A percentile compares a stretch with the other conserved stretches of the same genome.
These are phyloP conservation scores for Tauraco erythrolophus DNA, from an alignment of 2,113 vertebrate species.

Conservation along the genomic window DNA sequence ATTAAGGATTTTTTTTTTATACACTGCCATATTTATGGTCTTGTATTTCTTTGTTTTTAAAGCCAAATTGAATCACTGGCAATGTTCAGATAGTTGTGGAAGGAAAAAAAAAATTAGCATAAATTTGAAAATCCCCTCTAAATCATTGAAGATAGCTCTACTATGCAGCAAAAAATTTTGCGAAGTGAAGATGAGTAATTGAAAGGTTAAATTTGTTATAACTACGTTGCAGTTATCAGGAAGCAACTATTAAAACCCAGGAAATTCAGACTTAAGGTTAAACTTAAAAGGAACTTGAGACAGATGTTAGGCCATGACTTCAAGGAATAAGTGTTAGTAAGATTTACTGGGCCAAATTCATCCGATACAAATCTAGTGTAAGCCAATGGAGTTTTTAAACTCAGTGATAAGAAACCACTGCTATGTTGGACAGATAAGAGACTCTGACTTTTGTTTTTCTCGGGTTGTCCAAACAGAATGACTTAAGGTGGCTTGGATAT, in stretches of 20 bases:
- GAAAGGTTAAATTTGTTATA: constrained; percentile 1
- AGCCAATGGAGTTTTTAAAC: neutral
- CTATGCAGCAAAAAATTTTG: neutral
- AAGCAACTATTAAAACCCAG: neutral
- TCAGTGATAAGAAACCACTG: constrained; percentile 5
- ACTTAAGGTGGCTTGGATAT: neutral
- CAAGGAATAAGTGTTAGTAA: constrained; percentile 33
- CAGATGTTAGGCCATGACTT: constrained; percentile 11
- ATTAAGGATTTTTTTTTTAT: neutral
- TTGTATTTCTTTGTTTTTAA: neutral
- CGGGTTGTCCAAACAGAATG: neutral
- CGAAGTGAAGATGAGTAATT: neutral
- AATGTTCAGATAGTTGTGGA: neutral
- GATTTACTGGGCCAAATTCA: constrained; percentile 43
- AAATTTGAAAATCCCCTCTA: neutral
- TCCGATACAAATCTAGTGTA: neutral
- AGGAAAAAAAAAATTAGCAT: neutral
- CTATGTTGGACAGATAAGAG: neutral
- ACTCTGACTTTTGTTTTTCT: neutral
- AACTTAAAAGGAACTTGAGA: constrained; percentile 19
- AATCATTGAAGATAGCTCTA: neutral
- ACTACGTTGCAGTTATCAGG: neutral
- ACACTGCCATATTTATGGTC: neutral
- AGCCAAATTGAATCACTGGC: neutral
- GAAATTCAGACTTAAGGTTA: constrained; percentile 26